phyloP scores from a whole-genome alignment of 2,797 vertebrate genomes.

The Oreochromis mossambicus region DNA sequence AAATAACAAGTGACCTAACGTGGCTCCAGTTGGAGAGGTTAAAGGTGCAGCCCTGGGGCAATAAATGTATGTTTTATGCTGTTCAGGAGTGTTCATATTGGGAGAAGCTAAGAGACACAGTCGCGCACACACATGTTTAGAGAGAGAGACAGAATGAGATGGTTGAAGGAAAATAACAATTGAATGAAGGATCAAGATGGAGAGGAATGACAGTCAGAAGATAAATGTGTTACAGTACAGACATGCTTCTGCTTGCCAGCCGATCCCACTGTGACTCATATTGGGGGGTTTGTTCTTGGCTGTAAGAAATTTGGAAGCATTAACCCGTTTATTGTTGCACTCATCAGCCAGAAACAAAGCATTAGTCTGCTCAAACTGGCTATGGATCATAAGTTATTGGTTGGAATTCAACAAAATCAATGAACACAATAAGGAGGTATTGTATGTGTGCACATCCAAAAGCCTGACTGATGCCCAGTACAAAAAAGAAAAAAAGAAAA shows the following conservation, averaged over 20 bases:
- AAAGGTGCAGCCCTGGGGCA: constrained; percentile 10
- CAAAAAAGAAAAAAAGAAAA: not conserved
- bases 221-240: constrained; percentile 46
- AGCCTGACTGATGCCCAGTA: constrained; percentile 34
- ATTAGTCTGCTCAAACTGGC: constrained; percentile 55
- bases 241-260: constrained; percentile 51
- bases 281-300: constrained; percentile 55
- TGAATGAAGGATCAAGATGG: not conserved
- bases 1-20: constrained; percentile 18
- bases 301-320: constrained; percentile 37
- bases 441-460: constrained; percentile 8
- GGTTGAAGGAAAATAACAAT: not conserved
- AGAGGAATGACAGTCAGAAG: constrained; percentile 45
- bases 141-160: not conserved
- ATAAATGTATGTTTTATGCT: constrained; percentile 15
- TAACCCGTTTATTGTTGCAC: constrained; percentile 59
- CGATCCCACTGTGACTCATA: constrained; percentile 63
- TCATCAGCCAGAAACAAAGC: constrained; percentile 53
- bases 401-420: constrained; percentile 57
- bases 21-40: constrained; percentile 11
- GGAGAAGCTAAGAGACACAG: not conserved
- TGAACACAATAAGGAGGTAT: constrained; percentile 26
- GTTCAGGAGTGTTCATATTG: not conserved
- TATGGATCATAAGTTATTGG: constrained; percentile 55
- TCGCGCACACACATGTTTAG: not conserved